Base-by-base conservation (phyloP, 2,888 invertebrate species). In the Epirrhoe tristata region DNA sequence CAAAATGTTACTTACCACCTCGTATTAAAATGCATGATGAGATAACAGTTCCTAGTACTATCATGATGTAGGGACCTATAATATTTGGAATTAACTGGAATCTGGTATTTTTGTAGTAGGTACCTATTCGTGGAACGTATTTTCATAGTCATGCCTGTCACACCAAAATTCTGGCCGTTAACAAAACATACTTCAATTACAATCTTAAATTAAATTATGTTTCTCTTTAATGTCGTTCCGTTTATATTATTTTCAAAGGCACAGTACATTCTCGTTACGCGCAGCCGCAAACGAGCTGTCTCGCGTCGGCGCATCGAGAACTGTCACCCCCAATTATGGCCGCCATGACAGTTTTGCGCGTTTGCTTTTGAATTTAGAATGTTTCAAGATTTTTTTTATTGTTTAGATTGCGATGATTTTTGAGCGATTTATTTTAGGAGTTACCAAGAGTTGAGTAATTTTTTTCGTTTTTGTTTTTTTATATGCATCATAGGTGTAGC, bases 271-370 rank as follows among this genome's bases (percentile, higher is more conserved):
- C 84, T 85, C 83, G 90, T 90, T 90, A 90, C 83, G 89, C 88
- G 80, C 83, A 82, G 75, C 72, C 83, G 86, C 89, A 87, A 89
- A 89, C 86, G 82, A 87, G 86, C 79, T 77, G 83, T 83, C 81
- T 78, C 77, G 80, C 79, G 80, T 79, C 77, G 78, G 80, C 82
- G 81, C 80, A 79, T 79, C 80, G 80, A 85, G 85, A 87, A 88
- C 91, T 92, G 92, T 93, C 92, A 90, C 74, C 86, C 81, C 81
- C 90, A 91, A 93, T 92, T 92, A 93, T 86, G 88, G 87, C 85
- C 73, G 86, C 86, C 87, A 86, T 85, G 91, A 91, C 85, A 90
- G 85, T 86, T 89, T 83, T 76, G 87, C 88, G 89, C 90, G 86
- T 75, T 88, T 87, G 90, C 85, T 86, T 88, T 89, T 87, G 86